These are phyloP conservation scores for Riparia riparia DNA, from an alignment of 2,113 vertebrate species.

Conservation along the genomic window DNA sequence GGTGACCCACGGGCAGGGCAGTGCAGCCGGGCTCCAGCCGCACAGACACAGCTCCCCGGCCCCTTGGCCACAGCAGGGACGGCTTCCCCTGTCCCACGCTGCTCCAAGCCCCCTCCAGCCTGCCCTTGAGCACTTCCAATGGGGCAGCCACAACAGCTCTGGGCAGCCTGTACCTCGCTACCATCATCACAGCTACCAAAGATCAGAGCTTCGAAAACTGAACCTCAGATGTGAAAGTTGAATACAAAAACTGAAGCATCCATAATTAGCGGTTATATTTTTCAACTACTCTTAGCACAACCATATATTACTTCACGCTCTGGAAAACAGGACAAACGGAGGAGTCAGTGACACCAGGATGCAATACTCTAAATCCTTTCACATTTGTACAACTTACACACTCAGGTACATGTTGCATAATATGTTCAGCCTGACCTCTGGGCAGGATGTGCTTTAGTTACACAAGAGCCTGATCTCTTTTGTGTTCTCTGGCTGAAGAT, in stretches of 20 bases:
- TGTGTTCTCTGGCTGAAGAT: not conserved
- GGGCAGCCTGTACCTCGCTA: not conserved
- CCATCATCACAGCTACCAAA: not conserved
- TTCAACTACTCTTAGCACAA: not conserved
- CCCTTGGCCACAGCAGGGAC: not conserved
- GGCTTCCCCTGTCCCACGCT: accelerated
- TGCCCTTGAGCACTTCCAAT: not conserved
- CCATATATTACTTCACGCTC: not conserved
- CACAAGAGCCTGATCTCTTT: not conserved
- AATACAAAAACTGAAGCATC: not conserved
- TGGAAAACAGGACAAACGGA: not conserved
- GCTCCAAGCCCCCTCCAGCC: not conserved
- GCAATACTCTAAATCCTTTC: not conserved
- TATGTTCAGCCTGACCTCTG: not conserved
- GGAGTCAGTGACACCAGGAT: not conserved
- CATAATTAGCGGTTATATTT: not conserved
- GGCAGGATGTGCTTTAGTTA: not conserved
- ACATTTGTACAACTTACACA: not conserved
- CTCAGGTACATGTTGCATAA: not conserved
- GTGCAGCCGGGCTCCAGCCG: not conserved
- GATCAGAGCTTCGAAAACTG: not conserved
- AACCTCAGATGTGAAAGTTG: not conserved
- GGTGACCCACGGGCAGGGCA: not conserved
- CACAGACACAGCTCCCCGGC: not conserved
- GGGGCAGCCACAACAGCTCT: not conserved